Conservation (phyloP, 2,113 vertebrate genomes). For the Siniperca chuatsi region DNA sequence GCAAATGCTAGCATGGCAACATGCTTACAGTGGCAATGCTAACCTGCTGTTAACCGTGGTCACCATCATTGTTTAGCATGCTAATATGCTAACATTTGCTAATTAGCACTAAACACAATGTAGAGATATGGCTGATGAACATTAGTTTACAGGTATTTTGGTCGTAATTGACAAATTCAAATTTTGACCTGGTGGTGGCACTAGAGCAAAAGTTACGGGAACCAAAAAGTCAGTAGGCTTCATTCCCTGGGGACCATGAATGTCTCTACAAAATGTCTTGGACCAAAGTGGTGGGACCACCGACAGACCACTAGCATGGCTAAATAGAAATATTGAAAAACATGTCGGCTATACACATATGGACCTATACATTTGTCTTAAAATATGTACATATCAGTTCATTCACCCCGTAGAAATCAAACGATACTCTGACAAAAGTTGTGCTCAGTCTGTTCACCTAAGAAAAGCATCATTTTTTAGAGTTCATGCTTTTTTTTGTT, state of each 20-base stretch:
- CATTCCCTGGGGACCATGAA: background rate
- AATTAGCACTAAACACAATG: too few relatives aligned
- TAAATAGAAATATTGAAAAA: background rate
- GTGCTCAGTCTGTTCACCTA: too few relatives aligned
- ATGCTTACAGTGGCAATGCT: background rate
- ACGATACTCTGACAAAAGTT: background rate
- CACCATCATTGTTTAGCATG: too few relatives aligned
- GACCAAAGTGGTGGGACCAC: background rate
- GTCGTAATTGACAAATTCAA: too few relatives aligned
- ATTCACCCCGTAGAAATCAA: background rate
- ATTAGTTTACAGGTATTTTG: too few relatives aligned
- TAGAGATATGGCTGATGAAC: too few relatives aligned
- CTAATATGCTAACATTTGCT: too few relatives aligned
- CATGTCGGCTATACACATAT: background rate
- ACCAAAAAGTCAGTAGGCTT: background rate
- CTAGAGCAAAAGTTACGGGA: too few relatives aligned
- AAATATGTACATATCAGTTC: background rate
- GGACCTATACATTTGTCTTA: background rate
- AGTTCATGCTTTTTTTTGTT: background rate
- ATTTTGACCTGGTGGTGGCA: too few relatives aligned
- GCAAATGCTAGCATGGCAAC: background rate
- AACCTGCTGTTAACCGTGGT: too few relatives aligned
- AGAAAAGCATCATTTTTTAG: background rate
- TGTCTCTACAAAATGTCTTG: background rate
- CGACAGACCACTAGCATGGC: background rate